Evolutionary conservation across 2,888 invertebrate species (phyloP), one percentile per base, ranked within the genome.

Genomic region (Drosophila mulleri): DNA sequence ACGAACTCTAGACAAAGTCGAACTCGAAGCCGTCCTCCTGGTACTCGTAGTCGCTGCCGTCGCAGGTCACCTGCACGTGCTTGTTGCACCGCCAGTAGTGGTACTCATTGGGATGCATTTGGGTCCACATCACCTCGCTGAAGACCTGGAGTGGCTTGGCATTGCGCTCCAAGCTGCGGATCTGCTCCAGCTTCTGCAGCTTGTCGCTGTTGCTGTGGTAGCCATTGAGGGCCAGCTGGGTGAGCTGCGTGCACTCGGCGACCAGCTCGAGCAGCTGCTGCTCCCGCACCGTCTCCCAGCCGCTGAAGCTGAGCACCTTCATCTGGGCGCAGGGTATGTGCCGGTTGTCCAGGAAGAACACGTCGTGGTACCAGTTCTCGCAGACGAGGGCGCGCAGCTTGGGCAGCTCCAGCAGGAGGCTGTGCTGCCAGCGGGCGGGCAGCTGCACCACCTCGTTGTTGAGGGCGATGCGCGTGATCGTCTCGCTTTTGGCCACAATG

Each of bases 11-110:
- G 54, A 73, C 75, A 53, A 86, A 86, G 44, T 86, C 88, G 32
- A 86, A 74, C 48, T 86, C 86, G 23, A 86, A 86, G 45, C 86
- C 90, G 18, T 89, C 88, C 18, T 89, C 90, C 56, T 88, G 90
- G 52, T 72, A 89, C 2, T 88, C 86, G 35, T 69, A 86, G 32
- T 76, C 86, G 66, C 32, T 58, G 66, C 41, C 52, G n/a, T 86
- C 86, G 57, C 83, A 78, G 56, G 83, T 78, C 16, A 80, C 73
- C 50, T 78, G 81, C 3, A 88, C 76, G 14, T 75, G 64, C 9
- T 67, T 65, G 44, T 76, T 59, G 52, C 14, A 8, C 0, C 47
- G 20, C 85, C 85, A 86, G 12, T 75, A 35, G 3, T 68, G 35
- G 9, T 68, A 80, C 3, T 80, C 74, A 0, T 23, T 12, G 48